phyloP scores from a whole-genome alignment of 2,888 invertebrate genomes.

The Chelonus formosanus region DNA sequence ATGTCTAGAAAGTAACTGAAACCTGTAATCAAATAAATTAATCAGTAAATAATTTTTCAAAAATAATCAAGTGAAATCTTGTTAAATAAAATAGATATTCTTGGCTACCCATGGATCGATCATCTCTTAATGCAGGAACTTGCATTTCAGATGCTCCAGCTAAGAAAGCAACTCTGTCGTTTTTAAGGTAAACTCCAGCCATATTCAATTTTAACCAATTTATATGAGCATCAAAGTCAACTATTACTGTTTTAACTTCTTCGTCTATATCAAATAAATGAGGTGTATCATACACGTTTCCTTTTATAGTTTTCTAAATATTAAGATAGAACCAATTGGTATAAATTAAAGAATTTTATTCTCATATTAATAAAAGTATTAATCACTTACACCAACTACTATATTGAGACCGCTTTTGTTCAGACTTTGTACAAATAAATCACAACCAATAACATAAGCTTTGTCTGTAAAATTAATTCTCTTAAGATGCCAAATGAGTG shows the following conservation, averaged over 20 bases:
- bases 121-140: constrained; percentile 59
- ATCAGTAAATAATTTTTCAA: no score
- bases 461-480: no score
- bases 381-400: no score
- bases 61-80: no score
- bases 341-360: no score
- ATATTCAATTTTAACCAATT: constrained; percentile 68
- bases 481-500: no score
- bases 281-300: constrained; percentile 12
- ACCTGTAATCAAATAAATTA: constrained; percentile 55
- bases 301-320: constrained; percentile 19
- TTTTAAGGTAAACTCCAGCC: constrained; percentile 66
- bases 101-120: constrained; percentile 61
- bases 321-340: background rate
- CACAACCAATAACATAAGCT: no score
- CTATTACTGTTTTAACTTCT: constrained; percentile 69
- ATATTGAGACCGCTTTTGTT: no score
- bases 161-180: constrained; percentile 68
- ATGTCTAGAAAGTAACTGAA: constrained; percentile 65
- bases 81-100: no score
- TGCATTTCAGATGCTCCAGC: constrained; percentile 67
- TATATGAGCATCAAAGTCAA: constrained; percentile 68
- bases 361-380: no score
- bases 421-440: no score
- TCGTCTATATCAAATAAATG: constrained; percentile 33